Conservation (phyloP, 1,140 invertebrate genomes). For the Pseudachorutes palmiensis region DNA sequence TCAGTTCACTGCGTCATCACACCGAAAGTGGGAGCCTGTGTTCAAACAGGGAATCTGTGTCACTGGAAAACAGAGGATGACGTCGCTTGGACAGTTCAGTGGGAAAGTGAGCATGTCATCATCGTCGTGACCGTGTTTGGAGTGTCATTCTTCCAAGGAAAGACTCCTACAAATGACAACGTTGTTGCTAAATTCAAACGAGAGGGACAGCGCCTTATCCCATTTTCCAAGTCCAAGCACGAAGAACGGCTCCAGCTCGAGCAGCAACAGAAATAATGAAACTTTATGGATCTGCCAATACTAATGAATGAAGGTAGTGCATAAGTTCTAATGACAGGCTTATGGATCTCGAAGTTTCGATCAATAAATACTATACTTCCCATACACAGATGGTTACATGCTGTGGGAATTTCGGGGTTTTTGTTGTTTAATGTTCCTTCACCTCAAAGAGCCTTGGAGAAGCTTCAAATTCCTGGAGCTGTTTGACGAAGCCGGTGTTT, state of each 20-base stretch:
- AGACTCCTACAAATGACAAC: neutral
- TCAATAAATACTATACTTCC: too few species aligned
- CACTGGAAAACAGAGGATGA: neutral
- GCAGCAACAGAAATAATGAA: too few species aligned
- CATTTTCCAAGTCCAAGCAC: conserved; percentile 1
- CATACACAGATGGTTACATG: too few species aligned
- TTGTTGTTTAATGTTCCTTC: too few species aligned
- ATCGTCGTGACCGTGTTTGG: neutral
- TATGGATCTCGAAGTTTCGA: too few species aligned
- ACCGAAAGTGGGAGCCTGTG: neutral
- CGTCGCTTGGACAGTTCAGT: neutral
- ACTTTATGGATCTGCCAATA: too few species aligned
- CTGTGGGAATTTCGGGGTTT: too few species aligned
- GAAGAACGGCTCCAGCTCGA: too few species aligned
- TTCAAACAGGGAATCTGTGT: neutral
- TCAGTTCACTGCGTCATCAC: neutral
- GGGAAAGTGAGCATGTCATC: neutral
- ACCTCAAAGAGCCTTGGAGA: conserved; percentile 63
- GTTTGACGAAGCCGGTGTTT: conserved; percentile 88
- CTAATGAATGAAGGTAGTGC: too few species aligned
- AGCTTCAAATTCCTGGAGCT: conserved; percentile 84
- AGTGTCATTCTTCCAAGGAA: neutral
- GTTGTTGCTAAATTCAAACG: neutral
- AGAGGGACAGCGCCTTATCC: neutral
- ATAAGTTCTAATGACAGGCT: too few species aligned